A percentile compares a stretch with the other conserved stretches of the same genome.
These are phyloP conservation scores for Hydrolagus colliei DNA, from an alignment of 2,797 vertebrate genomes.

Conservation along the genomic window DNA sequence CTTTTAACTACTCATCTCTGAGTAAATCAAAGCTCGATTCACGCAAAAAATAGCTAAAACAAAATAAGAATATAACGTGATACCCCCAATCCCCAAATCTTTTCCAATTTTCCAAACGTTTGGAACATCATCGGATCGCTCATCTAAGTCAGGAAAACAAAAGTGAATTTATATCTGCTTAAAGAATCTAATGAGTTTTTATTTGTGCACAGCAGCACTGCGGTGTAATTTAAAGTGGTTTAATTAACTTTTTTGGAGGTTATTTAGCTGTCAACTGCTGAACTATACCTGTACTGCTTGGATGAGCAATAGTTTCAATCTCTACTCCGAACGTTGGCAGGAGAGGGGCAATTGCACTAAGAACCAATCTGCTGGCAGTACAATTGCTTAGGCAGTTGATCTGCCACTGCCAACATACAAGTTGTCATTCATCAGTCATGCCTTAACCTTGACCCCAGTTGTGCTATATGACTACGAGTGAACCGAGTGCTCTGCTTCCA, in stretches of 20 bases:
- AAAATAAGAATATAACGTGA: background rate
- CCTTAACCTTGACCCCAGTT: no score
- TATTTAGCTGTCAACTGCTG: conserved; percentile 1
- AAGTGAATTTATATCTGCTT: conserved; percentile 17
- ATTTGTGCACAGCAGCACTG: background rate
- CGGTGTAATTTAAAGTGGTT: conserved; percentile 10
- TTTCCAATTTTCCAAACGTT: background rate
- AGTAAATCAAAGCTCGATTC: background rate
- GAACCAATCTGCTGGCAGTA: conserved; percentile 2
- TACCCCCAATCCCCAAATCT: background rate
- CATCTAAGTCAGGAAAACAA: background rate
- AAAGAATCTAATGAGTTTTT: background rate
- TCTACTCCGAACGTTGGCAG: background rate
- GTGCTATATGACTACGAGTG: no score
- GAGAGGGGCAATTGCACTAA: background rate
- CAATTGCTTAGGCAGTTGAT: background rate
- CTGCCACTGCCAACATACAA: background rate
- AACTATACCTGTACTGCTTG: background rate
- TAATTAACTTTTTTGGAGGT: background rate
- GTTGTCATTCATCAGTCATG: background rate
- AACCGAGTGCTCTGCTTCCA: no score
- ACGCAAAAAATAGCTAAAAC: background rate
- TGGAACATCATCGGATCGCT: no score
- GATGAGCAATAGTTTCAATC: background rate
- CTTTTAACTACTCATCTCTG: background rate